Evolutionary conservation across 1,140 invertebrate species (phyloP), one percentile per base, ranked within the genome.

Genomic region (Aphaenogaster ashmeadi): DNA sequence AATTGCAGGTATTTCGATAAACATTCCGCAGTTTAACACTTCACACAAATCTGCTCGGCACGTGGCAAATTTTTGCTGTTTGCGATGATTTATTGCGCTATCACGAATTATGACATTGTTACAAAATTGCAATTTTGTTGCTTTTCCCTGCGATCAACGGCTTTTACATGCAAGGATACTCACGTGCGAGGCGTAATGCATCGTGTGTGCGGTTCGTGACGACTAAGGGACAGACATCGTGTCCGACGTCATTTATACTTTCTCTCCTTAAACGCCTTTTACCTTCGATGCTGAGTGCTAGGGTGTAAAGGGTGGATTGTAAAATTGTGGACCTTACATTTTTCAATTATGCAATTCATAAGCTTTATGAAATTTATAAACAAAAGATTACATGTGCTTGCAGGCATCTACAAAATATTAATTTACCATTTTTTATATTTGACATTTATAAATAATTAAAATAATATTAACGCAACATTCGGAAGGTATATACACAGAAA

Each of bases 171-270:
- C 80, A 44, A 84, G 69, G 8, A 77, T 93, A 94, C 94, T 94
- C 90, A 94, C 94, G 83, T 93, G 92, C 72, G 86, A 86, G 86
- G 91, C 66, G 93, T 92, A 90, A 92, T 92, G 92, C 94, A 94
- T 94, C 92, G 91, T 94, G 92, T 89, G 84, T 94, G 85, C 80
- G 87, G 86, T 86, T 92, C 85, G 87, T 88, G 79, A 90, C 90
- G 91, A 94, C 94, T 94, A 94, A 94, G 90, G 91, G 91, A 88
- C 90, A 91, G 85, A 64, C 89, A 72, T 89, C 87, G 86, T 80
- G 56, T 56, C 79, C 91, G 81, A 92, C 90, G 92, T 93, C 94
- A 94, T 94, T 92, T 94, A 94, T 94, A 94, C 93, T 94, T 94
- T 94, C 93, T 92, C 92, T 87, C 89, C 88, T 50, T 87, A 87